These are phyloP conservation scores for Phocoena phocoena DNA, from an alignment of 2,113 vertebrate species.

Conservation along the genomic window DNA sequence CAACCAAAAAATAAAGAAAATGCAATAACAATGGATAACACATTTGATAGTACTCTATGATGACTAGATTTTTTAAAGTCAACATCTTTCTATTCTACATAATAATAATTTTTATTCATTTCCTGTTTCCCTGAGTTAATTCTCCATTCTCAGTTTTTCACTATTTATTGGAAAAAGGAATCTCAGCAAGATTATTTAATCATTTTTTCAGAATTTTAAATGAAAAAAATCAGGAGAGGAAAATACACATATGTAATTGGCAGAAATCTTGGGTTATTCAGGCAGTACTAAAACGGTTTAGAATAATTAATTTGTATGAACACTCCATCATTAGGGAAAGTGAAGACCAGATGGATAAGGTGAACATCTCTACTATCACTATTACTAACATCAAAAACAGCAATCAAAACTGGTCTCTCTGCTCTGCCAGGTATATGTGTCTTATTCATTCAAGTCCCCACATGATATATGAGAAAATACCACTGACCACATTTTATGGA, in stretches of 20 bases:
- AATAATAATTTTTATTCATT: background rate
- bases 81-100: background rate
- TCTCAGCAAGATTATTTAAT: background rate
- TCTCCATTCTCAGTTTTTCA: background rate
- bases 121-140: background rate
- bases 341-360: background rate
- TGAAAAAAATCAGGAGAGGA: background rate
- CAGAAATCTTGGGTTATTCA: background rate
- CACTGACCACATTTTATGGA: background rate
- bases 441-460: background rate
- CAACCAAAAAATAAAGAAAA: background rate
- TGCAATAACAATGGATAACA: background rate
- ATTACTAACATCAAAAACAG: background rate
- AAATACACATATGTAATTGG: background rate
- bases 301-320: background rate
- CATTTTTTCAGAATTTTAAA: background rate
- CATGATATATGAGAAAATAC: background rate
- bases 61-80: background rate
- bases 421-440: background rate
- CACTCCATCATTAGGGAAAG: background rate
- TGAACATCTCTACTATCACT: background rate
- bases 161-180: background rate
- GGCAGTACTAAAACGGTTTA: background rate
- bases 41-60: background rate
- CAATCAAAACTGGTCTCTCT: background rate